Evolutionary conservation across 2,888 invertebrate species (phyloP).

Genomic region (Agonopterix arenella): DNA sequence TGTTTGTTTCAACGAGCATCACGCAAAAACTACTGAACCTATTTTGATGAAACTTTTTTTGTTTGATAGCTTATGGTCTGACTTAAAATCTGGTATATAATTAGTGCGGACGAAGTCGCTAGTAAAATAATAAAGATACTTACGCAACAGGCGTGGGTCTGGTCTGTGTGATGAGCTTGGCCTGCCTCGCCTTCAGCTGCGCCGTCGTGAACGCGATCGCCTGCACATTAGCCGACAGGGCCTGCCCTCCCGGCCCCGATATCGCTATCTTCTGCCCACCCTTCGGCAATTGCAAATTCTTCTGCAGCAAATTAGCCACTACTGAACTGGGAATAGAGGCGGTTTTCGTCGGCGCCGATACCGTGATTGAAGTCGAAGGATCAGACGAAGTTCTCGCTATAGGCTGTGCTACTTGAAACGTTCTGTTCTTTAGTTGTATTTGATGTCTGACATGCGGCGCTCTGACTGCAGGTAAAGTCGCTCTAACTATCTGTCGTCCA

Average conservation of each 20-base stretch:
- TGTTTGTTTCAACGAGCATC: too few relatives aligned
- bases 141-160: constrained; percentile 35
- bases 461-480: constrained; percentile 26
- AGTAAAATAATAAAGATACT: constrained; percentile 23
- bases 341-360: constrained; percentile 32
- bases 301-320: constrained; percentile 44
- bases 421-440: constrained; percentile 47
- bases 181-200: constrained; percentile 48
- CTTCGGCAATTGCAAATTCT: constrained; percentile 36
- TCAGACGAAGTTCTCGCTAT: constrained; percentile 21
- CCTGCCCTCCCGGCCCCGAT: constrained; percentile 30
- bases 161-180: constrained; percentile 40
- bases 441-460: constrained; percentile 41
- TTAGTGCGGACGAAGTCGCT: too few relatives aligned
- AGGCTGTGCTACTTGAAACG: constrained; percentile 31
- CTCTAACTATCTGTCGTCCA: constrained; percentile 30
- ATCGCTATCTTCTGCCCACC: constrained; percentile 49
- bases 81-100: too few relatives aligned
- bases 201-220: constrained; percentile 52
- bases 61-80: too few relatives aligned
- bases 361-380: constrained; percentile 31
- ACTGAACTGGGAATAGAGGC: constrained; percentile 40
- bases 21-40: too few relatives aligned
- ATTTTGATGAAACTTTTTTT: too few relatives aligned
- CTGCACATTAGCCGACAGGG: constrained; percentile 47